These are phyloP conservation scores for Brachyistius frenatus DNA, from an alignment of 2,113 vertebrate species.

Conservation along the genomic window DNA sequence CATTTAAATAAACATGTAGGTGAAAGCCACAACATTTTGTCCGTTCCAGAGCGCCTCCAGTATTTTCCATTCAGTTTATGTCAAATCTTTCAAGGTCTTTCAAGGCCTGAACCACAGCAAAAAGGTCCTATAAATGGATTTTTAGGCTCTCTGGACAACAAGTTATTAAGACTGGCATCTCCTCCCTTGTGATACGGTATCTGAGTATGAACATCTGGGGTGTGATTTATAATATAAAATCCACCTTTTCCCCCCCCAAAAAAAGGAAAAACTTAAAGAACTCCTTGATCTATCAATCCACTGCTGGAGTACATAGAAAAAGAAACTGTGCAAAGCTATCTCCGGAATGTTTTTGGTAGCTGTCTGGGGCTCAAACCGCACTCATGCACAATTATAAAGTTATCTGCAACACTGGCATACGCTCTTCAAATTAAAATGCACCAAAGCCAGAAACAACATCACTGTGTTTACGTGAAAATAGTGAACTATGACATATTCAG, in stretches of 20 bases:
- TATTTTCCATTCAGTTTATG: conserved; percentile 23
- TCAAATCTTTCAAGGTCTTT: conserved; percentile 6
- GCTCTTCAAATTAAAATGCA: conserved; percentile 41
- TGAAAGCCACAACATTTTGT: conserved; percentile 26
- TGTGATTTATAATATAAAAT: too few relatives aligned
- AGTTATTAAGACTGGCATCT: not conserved
- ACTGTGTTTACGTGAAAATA: conserved; percentile 24
- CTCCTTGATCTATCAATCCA: not conserved
- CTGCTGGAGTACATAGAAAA: conserved; percentile 18
- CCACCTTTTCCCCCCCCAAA: not conserved
- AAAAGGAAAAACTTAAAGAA: too few relatives aligned
- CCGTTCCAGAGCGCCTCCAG: conserved; percentile 24
- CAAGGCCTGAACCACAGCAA: not conserved
- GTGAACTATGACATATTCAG: conserved; percentile 23
- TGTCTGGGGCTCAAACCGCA: conserved; percentile 45
- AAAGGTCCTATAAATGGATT: not conserved
- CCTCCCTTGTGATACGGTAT: not conserved
- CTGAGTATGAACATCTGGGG: not conserved
- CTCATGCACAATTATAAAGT: conserved; percentile 36
- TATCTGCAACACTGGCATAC: conserved; percentile 22
- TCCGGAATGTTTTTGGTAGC: conserved; percentile 59
- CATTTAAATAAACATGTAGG: conserved; percentile 44
- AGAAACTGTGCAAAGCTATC: conserved; percentile 41
- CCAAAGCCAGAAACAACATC: conserved; percentile 57
- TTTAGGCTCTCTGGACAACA: conserved; percentile 6